Evolutionary conservation across 1,140 invertebrate species (phyloP).

Genomic region (Zaprionus capensis): DNA sequence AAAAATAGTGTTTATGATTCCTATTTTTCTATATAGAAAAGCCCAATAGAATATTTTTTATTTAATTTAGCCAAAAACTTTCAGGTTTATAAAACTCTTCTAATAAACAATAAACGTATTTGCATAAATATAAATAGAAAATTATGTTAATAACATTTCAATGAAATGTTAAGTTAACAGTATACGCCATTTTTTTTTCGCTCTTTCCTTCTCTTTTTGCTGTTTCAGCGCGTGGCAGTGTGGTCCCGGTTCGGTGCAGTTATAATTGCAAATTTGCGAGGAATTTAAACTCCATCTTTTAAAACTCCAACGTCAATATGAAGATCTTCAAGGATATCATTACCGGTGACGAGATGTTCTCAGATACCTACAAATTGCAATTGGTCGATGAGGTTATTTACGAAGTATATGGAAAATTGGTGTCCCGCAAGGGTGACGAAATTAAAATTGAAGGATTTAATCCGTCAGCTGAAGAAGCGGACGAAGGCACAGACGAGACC

Average conservation of each 20-base stretch:
- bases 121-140: background rate
- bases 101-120: background rate
- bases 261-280: conserved; percentile 67
- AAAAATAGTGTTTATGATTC: no score
- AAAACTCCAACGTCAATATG: conserved; percentile 87
- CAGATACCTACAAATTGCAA: conserved; percentile 98
- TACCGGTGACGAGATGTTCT: conserved; percentile 98
- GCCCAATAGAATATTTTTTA: no score
- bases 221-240: conserved; percentile 79
- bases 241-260: conserved; percentile 69
- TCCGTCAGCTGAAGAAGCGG: conserved; percentile 95
- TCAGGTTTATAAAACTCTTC: no score
- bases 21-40: no score
- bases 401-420: conserved; percentile 96
- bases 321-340: conserved; percentile 98
- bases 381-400: conserved; percentile 96
- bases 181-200: conserved; percentile 48
- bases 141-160: conserved; percentile 24
- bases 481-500: conserved; percentile 92
- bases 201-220: conserved; percentile 70
- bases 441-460: conserved; percentile 94
- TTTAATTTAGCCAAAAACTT: no score
- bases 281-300: conserved; percentile 49
- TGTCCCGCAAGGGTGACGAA: conserved; percentile 91
- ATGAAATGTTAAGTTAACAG: conserved; percentile 33